A percentile compares a stretch with the other conserved stretches of the same genome.
phyloP scores from a whole-genome alignment of 1,140 invertebrate genomes.

The Neodiprion fabricii region DNA sequence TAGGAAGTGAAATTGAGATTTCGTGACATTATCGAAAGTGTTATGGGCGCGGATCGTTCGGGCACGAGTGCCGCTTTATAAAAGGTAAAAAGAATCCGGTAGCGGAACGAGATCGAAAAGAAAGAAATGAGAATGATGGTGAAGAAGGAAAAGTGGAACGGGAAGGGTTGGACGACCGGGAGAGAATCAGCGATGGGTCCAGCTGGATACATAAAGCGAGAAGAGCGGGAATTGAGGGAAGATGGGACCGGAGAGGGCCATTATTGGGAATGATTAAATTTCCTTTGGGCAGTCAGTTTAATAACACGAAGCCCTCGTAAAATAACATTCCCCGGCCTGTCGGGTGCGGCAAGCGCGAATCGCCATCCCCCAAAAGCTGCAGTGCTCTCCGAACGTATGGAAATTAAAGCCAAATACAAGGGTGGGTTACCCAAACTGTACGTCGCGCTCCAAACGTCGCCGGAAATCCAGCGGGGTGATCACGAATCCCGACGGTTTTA shows the following conservation, averaged over 20 bases:
- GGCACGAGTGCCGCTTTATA: background rate
- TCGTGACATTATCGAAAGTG: background rate
- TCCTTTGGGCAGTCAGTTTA: background rate
- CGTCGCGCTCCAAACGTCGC: background rate
- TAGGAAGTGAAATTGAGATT: background rate
- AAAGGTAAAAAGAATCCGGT: background rate
- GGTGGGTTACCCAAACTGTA: background rate
- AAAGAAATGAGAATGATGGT: background rate
- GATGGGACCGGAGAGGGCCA: background rate
- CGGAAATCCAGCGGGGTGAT: background rate
- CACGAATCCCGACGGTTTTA: background rate
- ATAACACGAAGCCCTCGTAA: slow-evolving; percentile 8
- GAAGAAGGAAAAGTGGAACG: background rate
- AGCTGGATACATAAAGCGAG: background rate
- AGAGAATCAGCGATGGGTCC: background rate
- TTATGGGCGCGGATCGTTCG: slow-evolving; percentile 1
- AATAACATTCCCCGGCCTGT: background rate
- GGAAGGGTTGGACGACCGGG: background rate
- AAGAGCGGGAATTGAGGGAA: background rate
- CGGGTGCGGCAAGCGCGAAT: background rate
- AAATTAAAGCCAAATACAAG: background rate
- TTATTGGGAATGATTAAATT: slow-evolving; percentile 15
- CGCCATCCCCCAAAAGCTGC: background rate
- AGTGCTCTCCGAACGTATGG: background rate
- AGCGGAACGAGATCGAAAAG: too few relatives aligned